Conservation (phyloP, 2,797 vertebrate species). For the Spheniscus humboldti region DNA sequence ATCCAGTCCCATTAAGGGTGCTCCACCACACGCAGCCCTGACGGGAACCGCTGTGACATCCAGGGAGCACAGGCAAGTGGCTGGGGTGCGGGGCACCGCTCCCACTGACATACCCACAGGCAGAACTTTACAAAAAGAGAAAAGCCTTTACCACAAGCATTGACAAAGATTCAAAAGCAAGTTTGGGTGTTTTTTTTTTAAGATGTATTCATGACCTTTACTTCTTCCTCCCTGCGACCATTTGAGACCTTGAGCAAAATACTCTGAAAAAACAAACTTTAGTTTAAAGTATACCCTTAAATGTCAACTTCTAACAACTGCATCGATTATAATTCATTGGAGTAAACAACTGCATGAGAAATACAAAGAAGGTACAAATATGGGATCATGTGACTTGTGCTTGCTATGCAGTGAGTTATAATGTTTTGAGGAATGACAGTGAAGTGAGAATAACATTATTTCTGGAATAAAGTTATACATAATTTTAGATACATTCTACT, state of each 20-base stretch:
- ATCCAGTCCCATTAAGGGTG: neutral
- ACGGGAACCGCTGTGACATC: neutral
- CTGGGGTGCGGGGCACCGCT: neutral
- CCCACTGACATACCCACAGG: neutral
- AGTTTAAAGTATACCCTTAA: neutral
- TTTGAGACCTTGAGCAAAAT: neutral
- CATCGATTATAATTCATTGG: neutral
- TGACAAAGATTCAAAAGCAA: neutral
- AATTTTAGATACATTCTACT: neutral
- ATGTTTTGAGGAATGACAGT: neutral
- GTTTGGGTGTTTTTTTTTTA: neutral
- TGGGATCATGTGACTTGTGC: neutral
- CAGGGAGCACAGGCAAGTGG: neutral
- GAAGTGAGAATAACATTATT: neutral
- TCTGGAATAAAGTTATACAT: neutral
- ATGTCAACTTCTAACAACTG: neutral
- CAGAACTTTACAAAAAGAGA: neutral
- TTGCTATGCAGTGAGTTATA: neutral
- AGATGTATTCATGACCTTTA: neutral
- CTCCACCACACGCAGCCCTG: rapidly evolving
- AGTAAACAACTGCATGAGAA: neutral
- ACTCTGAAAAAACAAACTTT: neutral
- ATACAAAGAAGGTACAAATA: neutral
- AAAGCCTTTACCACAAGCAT: neutral
- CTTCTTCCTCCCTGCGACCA: neutral